Percentiles rank a stretch among this genome's conserved stretches.
Conservation (phyloP, 2,888 invertebrate species). For the Drosophila parthenogenetica region DNA sequence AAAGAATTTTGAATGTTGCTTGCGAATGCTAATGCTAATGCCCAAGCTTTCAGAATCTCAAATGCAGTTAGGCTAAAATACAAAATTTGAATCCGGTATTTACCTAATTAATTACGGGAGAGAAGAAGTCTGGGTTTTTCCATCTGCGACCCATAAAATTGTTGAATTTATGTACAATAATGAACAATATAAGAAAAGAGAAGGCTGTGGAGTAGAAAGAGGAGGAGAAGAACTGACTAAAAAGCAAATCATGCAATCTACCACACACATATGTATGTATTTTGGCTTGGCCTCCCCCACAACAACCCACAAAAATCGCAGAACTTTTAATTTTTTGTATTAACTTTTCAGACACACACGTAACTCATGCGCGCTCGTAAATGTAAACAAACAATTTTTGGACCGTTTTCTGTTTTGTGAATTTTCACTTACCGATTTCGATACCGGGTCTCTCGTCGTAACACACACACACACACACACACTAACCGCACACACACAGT, state of each 20-base stretch:
- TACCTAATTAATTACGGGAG: constrained; percentile 38
- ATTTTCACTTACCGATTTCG: constrained; percentile 73
- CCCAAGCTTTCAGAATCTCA: constrained; percentile 24
- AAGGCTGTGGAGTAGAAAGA: not conserved
- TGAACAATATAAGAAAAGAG: too few species aligned
- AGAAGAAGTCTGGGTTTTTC: not conserved
- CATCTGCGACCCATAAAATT: constrained; percentile 7
- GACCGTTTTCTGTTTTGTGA: constrained; percentile 37
- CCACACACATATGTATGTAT: constrained; percentile 17
- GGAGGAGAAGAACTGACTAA: not conserved
- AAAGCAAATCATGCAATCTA: constrained; percentile 29
- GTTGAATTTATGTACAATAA: not conserved
- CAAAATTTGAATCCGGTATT: constrained; percentile 34
- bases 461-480: constrained; percentile 22
- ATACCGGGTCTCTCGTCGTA: constrained; percentile 50
- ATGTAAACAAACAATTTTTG: constrained; percentile 72
- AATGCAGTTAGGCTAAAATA: constrained; percentile 25
- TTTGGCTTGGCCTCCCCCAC: constrained; percentile 4
- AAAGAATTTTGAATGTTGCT: not conserved
- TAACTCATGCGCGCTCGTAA: constrained; percentile 29
- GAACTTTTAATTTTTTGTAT: constrained; percentile 20
- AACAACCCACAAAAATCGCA: constrained; percentile 30
- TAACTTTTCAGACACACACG: constrained; percentile 30
- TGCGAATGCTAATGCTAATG: constrained; percentile 24
- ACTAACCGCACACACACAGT: not conserved